These are phyloP conservation scores for Tichodroma muraria DNA, from an alignment of 2,113 vertebrate species.

Conservation along the genomic window DNA sequence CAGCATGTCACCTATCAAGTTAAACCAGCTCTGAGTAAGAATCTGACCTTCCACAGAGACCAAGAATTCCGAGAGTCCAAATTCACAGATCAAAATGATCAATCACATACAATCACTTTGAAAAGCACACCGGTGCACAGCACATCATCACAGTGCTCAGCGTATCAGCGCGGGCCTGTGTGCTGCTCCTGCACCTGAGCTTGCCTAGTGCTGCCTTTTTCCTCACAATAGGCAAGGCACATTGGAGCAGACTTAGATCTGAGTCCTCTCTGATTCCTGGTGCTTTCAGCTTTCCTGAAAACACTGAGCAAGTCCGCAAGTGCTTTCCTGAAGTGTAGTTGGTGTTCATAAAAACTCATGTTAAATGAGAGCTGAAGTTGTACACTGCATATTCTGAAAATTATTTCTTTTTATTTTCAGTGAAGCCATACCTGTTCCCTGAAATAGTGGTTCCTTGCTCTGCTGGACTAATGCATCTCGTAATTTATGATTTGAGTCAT, in stretches of 20 bases:
- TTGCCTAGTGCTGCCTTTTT: not conserved
- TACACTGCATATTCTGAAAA: not conserved
- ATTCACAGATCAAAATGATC: not conserved
- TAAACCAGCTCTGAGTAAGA: not conserved
- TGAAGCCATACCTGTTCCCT: not conserved
- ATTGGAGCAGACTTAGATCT: not conserved
- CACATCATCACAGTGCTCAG: not conserved
- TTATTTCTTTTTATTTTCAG: not conserved
- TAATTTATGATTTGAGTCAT: not conserved
- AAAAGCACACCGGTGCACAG: not conserved
- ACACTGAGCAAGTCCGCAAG: not conserved
- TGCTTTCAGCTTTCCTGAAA: not conserved
- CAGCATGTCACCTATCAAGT: not conserved
- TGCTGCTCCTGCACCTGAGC: not conserved
- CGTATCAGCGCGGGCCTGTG: rapidly evolving
- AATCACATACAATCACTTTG: not conserved
- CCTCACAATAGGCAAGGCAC: not conserved
- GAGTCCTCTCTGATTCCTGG: not conserved
- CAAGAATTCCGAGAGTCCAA: not conserved
- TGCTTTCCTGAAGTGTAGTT: not conserved
- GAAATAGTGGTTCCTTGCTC: not conserved
- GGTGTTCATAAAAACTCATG: not conserved
- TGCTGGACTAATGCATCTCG: not conserved
- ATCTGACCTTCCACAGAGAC: not conserved
- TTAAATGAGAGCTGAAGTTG: not conserved